These are phyloP conservation scores for Scaptomyza hsui DNA, from an alignment of 1,140 invertebrate genomes.

Conservation along the genomic window DNA sequence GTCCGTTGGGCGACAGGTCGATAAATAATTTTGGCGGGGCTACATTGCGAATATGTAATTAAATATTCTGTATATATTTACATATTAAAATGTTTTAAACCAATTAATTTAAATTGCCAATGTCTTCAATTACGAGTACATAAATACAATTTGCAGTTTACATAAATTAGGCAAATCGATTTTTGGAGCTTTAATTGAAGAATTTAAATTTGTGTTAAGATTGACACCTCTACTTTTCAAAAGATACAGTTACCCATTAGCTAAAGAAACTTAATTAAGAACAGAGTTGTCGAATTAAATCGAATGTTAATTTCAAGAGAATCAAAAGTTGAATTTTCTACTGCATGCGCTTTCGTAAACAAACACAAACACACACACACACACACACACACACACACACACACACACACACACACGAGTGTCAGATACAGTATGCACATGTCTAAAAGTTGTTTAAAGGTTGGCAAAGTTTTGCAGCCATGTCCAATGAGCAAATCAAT, in stretches of 20 bases:
- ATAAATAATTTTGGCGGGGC: neutral
- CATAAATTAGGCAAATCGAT: neutral
- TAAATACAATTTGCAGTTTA: neutral
- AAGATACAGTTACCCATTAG: neutral
- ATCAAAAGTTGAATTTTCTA: neutral
- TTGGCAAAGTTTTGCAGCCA: no score
- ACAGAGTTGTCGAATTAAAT: slow-evolving; percentile 14
- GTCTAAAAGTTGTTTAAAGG: no score
- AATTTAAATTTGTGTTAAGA: neutral
- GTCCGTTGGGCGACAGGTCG: neutral
- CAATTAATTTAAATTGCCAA: neutral
- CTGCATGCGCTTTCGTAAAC: no score
- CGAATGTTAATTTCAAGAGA: slow-evolving; percentile 1
- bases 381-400: no score
- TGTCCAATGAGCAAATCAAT: slow-evolving; percentile 45
- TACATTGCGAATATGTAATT: slow-evolving; percentile 1
- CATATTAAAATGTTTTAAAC: neutral
- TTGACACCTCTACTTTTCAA: no score
- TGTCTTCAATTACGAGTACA: neutral
- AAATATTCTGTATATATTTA: neutral
- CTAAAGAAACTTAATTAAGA: slow-evolving; percentile 7
- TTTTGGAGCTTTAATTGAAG: neutral
- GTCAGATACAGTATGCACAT: no score
- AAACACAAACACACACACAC: no score
- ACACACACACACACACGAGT: no score